Conservation (phyloP, 2,888 invertebrate species). For the Trachelus stipa region DNA sequence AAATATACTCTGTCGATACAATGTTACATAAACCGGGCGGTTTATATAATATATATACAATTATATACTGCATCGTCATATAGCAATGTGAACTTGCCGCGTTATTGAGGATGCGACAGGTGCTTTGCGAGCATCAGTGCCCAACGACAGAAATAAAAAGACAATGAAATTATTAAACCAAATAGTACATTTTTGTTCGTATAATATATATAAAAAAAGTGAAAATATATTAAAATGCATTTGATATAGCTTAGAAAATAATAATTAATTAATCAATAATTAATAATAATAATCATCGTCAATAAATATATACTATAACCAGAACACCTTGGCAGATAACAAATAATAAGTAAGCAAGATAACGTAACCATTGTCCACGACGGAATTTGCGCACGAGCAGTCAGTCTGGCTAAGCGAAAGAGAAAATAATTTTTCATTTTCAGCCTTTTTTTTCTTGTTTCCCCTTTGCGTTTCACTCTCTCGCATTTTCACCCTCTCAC, state of each 20-base stretch:
- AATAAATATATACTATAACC: conserved; percentile 67
- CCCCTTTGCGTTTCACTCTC: conserved; percentile 17
- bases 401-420: conserved; percentile 15
- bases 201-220: conserved; percentile 51
- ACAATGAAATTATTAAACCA: conserved; percentile 64
- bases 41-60: not conserved
- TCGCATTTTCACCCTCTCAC: conserved; percentile 12
- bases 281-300: conserved; percentile 33
- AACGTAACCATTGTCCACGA: conserved; percentile 47
- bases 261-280: conserved; percentile 40
- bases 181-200: conserved; percentile 66
- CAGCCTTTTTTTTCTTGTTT: conserved; percentile 27
- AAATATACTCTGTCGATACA: conserved; percentile 5
- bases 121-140: conserved; percentile 26
- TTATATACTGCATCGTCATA: not conserved
- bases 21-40: conserved; percentile 11
- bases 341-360: conserved; percentile 66
- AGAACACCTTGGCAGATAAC: conserved; percentile 66
- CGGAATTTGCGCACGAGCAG: conserved; percentile 47
- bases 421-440: conserved; percentile 18
- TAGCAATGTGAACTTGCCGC: not conserved
- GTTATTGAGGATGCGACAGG: conserved; percentile 56
- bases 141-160: conserved; percentile 52
- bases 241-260: conserved; percentile 37
- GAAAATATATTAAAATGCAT: conserved; percentile 67